A percentile compares a stretch with the other conserved stretches of the same genome.
These are phyloP conservation scores for Melanitta fusca DNA, from an alignment of 2,797 vertebrate species.

Conservation along the genomic window DNA sequence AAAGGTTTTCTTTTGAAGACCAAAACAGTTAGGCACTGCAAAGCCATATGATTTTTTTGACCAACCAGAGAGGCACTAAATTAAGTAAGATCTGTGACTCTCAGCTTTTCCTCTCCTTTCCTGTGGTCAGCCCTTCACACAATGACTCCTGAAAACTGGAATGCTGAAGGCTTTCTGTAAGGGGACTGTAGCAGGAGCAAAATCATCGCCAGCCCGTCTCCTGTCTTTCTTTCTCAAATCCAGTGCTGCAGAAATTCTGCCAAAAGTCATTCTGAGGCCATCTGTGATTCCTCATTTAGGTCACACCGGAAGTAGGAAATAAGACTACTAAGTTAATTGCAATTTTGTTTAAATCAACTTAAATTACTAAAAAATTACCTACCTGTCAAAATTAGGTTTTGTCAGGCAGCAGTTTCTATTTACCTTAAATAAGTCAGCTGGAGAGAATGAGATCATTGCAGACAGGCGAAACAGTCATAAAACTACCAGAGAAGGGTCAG, in stretches of 20 bases:
- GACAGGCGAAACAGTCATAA: slow-evolving; percentile 33
- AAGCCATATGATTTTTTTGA: slow-evolving; percentile 23
- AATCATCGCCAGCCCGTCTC: neutral
- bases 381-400: slow-evolving; percentile 46
- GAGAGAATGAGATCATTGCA: slow-evolving; percentile 67
- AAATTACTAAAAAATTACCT: slow-evolving; percentile 6
- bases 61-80: neutral
- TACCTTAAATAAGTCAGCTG: slow-evolving; percentile 23
- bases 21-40: slow-evolving; percentile 37
- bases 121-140: neutral
- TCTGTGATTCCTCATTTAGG: slow-evolving; percentile 33
- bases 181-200: neutral
- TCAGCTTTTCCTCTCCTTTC: slow-evolving; percentile 25
- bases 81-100: neutral
- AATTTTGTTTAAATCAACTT: slow-evolving; percentile 14
- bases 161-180: neutral
- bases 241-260: neutral
- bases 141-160: neutral
- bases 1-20: slow-evolving; percentile 39
- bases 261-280: neutral
- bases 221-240: neutral
- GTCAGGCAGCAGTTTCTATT: slow-evolving; percentile 38
- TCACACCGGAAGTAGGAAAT: slow-evolving; percentile 24
- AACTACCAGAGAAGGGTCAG: slow-evolving; percentile 22
- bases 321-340: neutral